Conservation (phyloP, 1,140 invertebrate genomes). For the Acromyrmex heyeri region DNA sequence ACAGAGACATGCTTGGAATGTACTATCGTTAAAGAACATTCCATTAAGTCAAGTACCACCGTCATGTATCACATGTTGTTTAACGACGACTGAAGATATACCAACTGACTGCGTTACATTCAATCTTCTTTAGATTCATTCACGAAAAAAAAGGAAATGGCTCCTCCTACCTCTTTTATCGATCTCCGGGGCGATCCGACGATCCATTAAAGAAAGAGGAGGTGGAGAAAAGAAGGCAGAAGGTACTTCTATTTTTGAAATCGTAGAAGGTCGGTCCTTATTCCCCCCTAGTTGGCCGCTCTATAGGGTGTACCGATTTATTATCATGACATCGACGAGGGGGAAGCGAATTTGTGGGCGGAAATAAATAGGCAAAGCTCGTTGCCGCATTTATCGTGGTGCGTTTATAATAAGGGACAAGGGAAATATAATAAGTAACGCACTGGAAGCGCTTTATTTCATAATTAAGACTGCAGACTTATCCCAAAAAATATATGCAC, state of each 20-base stretch:
- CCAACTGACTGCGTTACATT: not conserved
- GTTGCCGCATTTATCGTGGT: not conserved
- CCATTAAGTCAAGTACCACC: slow-evolving; percentile 9
- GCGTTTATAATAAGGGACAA: slow-evolving; percentile 1
- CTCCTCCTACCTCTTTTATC: not conserved
- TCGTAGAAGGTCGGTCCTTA: slow-evolving; percentile 20
- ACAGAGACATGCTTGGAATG: not conserved
- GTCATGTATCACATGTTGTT: slow-evolving; percentile 1
- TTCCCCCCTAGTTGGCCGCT: not conserved
- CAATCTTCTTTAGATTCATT: slow-evolving; percentile 27
- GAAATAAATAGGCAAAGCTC: slow-evolving; percentile 28
- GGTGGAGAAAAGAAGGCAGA: not conserved
- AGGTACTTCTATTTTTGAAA: slow-evolving; percentile 32
- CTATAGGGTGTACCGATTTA: slow-evolving; percentile 18
- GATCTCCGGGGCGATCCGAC: not conserved
- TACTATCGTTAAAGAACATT: slow-evolving; percentile 7
- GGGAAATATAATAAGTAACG: slow-evolving; percentile 7
- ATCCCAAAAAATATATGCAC: too few species aligned
- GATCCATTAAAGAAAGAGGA: not conserved
- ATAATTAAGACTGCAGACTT: not conserved
- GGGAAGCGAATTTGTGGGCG: not conserved
- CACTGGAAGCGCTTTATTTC: not conserved
- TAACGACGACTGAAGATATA: not conserved
- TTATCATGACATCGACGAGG: not conserved
- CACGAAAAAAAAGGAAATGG: not conserved